Percentiles rank a stretch among this genome's conserved stretches.
Evolutionary conservation across 2,797 vertebrate genomes (phyloP).

Genomic region (Acropternis orthonyx): DNA sequence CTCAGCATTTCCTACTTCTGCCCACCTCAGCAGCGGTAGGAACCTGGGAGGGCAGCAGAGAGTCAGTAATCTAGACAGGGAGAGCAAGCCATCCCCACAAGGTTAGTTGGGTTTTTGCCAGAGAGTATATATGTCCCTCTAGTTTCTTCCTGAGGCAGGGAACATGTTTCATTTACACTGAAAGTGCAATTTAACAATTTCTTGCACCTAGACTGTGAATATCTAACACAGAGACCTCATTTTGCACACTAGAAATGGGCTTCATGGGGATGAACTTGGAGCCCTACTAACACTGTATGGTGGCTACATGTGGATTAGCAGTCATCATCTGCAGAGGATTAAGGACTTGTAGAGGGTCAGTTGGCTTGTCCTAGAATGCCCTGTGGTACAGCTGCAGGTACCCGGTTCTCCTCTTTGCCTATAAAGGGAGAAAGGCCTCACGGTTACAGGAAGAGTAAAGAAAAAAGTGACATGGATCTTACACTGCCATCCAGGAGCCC

Average conservation of each 20-base stretch:
- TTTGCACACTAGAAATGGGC: neutral
- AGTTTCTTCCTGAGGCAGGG: neutral
- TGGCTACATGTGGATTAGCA: neutral
- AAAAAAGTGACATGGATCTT: neutral
- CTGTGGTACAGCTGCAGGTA: neutral
- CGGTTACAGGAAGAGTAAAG: neutral
- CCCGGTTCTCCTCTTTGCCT: neutral
- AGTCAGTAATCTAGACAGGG: neutral
- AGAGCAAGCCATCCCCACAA: neutral
- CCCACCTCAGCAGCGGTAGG: neutral
- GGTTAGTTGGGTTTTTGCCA: rapidly evolving
- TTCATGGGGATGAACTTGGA: neutral
- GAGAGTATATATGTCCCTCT: neutral
- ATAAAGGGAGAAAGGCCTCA: neutral
- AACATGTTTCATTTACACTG: neutral
- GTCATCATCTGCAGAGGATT: rapidly evolving
- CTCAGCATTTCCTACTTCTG: neutral
- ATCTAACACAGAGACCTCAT: neutral
- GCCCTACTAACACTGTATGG: no score
- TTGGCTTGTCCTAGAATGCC: neutral
- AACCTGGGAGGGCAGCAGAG: neutral
- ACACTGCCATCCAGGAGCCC: neutral
- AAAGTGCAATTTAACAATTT: neutral
- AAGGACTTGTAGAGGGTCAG: neutral
- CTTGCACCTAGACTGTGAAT: neutral